A percentile compares a stretch with the other conserved stretches of the same genome.
Conservation (phyloP, 2,888 invertebrate species). For the Torymus tubicola region DNA sequence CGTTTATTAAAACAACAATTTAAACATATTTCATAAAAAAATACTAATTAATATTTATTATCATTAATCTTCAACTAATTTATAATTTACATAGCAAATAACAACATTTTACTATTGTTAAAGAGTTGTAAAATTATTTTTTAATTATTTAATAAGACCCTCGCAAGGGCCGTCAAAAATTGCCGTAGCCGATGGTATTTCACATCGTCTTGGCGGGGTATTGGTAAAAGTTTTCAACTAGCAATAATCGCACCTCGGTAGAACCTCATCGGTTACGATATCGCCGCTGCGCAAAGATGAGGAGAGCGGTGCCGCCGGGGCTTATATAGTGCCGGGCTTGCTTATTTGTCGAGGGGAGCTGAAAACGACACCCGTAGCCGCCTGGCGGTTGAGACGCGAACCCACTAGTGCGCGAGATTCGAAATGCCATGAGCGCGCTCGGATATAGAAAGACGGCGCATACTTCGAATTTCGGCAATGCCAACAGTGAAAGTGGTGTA, state of each 20-base stretch:
- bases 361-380: slow-evolving; percentile 22
- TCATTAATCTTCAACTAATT: too few species aligned
- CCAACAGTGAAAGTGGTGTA: too few species aligned
- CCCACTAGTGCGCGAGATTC: background rate
- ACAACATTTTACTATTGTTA: too few species aligned
- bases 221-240: slow-evolving; percentile 96
- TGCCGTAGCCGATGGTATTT: slow-evolving; percentile 88
- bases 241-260: slow-evolving; percentile 93
- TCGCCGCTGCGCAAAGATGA: slow-evolving; percentile 87
- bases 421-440: too few species aligned
- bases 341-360: background rate
- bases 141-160: slow-evolving; percentile 9
- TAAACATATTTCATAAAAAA: too few species aligned
- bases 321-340: slow-evolving; percentile 56
- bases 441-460: too few species aligned
- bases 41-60: too few species aligned
- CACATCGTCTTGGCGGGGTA: slow-evolving; percentile 91
- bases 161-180: slow-evolving; percentile 82
- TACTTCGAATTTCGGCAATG: too few species aligned
- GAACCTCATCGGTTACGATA: slow-evolving; percentile 94
- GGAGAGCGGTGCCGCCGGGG: slow-evolving; percentile 54
- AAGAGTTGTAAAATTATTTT: too few species aligned
- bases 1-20: too few species aligned
- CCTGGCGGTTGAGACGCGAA: background rate
- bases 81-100: too few species aligned